Evolutionary conservation across 2,888 invertebrate species (phyloP), one percentile per base, ranked within the genome.

Genomic region (Drosophila prostipennis): DNA sequence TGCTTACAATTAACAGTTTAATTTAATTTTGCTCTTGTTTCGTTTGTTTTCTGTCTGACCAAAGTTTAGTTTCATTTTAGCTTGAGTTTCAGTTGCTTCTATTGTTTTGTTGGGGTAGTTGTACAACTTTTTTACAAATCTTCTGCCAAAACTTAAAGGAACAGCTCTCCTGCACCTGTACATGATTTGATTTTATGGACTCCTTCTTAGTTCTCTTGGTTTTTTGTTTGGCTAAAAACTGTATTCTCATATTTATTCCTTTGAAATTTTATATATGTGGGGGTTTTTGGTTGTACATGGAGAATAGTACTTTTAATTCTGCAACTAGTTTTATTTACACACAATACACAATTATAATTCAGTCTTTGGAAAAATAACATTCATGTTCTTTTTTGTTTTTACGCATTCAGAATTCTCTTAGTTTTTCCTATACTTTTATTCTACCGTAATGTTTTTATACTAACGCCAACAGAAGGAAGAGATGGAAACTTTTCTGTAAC

Each of bases 301-400:
- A 36, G 34, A 49, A 34, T 65, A 32, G 32, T 67, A 56, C 36
- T 51, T 49, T 67, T 55, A 58, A 59, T 57, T 43, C 63, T 73
- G 67, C 70, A 39, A 40, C 72, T 72, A 48, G 42, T 71, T 60
- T 74, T 89, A 89, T 89, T 80, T 90, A 90, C 87, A 82, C 79
- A 80, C 82, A 84, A 82, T 88, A 83, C 85, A 83, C 80, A 82
- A 83, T 86, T 77, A 81, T 67, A 90, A 89, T 90, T 90, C 90
- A 90, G 90, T 90, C 90, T 90, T 90, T 90, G 90, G 90, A 90
- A 91, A 91, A 90, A 90, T 89, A 90, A 90, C 84, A 84, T 89
- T 86, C 64, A 88, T 77, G 64, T 80, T 76, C 53, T 75, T 69
- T 57, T 72, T 43, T 32, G 11, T 42, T 37, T 67, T 32, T 56